A percentile compares a stretch with the other conserved stretches of the same genome.
phyloP scores from a whole-genome alignment of 2,888 invertebrate species.

The Eumacrocentrus americanus region DNA sequence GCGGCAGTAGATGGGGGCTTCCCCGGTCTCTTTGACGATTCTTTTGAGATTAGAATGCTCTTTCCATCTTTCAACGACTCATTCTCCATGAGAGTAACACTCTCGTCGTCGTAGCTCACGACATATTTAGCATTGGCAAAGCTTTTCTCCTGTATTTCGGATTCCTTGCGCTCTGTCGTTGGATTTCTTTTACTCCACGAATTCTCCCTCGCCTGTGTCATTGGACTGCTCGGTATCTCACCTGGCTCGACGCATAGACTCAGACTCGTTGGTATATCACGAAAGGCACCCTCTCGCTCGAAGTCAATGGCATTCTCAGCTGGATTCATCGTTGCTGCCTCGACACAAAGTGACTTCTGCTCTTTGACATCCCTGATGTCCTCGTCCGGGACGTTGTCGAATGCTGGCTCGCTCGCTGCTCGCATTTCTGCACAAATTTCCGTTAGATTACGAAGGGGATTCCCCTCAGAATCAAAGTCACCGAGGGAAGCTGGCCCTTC shows the following conservation, averaged over 20 bases:
- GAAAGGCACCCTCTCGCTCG: slow-evolving; percentile 51
- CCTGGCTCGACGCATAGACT: slow-evolving; percentile 56
- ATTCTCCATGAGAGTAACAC: slow-evolving; percentile 53
- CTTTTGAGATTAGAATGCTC: slow-evolving; percentile 9
- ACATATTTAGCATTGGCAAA: slow-evolving; percentile 53
- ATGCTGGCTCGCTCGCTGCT: slow-evolving; percentile 53
- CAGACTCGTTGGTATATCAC: slow-evolving; percentile 53
- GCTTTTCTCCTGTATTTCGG: background rate
- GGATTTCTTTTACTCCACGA: slow-evolving; percentile 47
- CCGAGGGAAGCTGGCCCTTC: slow-evolving; percentile 56
- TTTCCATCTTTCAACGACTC: slow-evolving; percentile 28
- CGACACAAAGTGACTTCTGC: slow-evolving; percentile 52
- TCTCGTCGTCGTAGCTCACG: slow-evolving; percentile 54
- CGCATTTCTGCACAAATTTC: slow-evolving; percentile 60
- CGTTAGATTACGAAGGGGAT: slow-evolving; percentile 51
- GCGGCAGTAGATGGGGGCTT: slow-evolving; percentile 25
- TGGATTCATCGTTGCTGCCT: slow-evolving; percentile 41
- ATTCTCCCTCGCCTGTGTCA: slow-evolving; percentile 51
- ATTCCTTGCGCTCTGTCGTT: slow-evolving; percentile 30
- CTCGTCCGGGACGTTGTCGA: slow-evolving; percentile 54
- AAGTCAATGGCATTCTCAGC: slow-evolving; percentile 47
- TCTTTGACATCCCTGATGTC: slow-evolving; percentile 52
- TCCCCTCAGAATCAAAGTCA: slow-evolving; percentile 50
- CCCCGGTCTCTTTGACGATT: slow-evolving; percentile 30
- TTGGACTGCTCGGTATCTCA: slow-evolving; percentile 57